phyloP scores from a whole-genome alignment of 2,888 invertebrate species.

The Acronicta alni region DNA sequence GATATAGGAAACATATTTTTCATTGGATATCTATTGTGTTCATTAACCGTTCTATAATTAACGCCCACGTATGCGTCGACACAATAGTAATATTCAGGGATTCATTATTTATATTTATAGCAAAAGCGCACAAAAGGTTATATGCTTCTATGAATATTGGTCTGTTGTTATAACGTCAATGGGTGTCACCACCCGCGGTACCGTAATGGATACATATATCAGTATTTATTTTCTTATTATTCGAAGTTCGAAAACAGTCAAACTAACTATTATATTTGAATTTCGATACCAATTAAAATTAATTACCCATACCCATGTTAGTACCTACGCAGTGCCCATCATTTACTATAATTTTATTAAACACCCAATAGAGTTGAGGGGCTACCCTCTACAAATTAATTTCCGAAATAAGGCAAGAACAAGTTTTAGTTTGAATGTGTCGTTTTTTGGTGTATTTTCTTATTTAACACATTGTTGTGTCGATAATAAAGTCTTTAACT shows the following conservation, averaged over 20 bases:
- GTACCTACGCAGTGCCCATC: constrained; percentile 16
- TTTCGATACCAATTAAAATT: constrained; percentile 8
- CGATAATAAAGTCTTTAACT: too few relatives aligned
- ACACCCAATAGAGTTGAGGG: too few relatives aligned
- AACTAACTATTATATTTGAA: background rate
- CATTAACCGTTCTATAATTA: constrained; percentile 39
- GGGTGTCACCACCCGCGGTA: constrained; percentile 19
- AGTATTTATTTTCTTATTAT: constrained; percentile 15
- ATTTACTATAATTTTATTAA: constrained; percentile 12
- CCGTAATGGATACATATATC: constrained; percentile 23
- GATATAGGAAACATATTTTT: constrained; percentile 6
- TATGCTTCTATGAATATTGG: constrained; percentile 50
- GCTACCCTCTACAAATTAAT: too few relatives aligned
- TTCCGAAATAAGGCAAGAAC: constrained; percentile 13
- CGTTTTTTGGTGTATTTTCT: background rate
- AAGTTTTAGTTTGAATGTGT: constrained; percentile 13
- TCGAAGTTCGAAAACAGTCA: constrained; percentile 12
- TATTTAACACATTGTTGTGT: too few relatives aligned
- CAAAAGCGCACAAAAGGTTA: constrained; percentile 46
- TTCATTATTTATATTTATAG: constrained; percentile 51
- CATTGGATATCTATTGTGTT: constrained; percentile 11
- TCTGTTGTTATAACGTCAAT: constrained; percentile 28
- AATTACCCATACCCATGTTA: constrained; percentile 14
- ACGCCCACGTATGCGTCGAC: constrained; percentile 32
- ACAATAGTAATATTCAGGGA: constrained; percentile 31